A percentile compares a stretch with the other conserved stretches of the same genome.
phyloP scores from a whole-genome alignment of 2,113 vertebrate species.

The Ptilonorhynchus violaceus region DNA sequence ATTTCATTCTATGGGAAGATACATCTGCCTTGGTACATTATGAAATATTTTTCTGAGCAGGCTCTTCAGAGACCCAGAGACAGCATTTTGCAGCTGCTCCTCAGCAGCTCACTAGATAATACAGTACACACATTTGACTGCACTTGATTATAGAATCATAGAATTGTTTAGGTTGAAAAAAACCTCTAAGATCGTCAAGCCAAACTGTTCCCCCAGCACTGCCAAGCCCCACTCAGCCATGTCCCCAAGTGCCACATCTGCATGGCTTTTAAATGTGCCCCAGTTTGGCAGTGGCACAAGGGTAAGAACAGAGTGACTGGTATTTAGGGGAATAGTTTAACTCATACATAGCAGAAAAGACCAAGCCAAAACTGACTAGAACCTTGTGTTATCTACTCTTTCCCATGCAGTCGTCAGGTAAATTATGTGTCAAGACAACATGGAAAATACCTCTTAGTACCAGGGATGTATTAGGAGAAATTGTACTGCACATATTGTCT shows the following conservation, averaged over 20 bases:
- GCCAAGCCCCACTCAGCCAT: background rate
- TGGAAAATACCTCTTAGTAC: background rate
- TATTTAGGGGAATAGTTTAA: background rate
- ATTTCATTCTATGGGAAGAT: background rate
- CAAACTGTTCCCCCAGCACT: background rate
- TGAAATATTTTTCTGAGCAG: background rate
- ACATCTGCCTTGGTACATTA: background rate
- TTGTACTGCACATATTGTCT: background rate
- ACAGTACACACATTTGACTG: background rate
- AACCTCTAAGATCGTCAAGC: background rate
- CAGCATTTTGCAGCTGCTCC: background rate
- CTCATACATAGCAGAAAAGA: background rate
- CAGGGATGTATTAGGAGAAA: background rate
- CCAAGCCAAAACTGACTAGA: background rate
- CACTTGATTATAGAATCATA: background rate
- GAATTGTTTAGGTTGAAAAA: background rate
- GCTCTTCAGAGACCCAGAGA: background rate
- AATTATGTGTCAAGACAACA: background rate
- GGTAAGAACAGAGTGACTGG: background rate
- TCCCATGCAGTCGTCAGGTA: background rate
- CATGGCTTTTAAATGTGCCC: background rate
- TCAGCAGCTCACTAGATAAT: background rate
- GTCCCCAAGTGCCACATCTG: background rate
- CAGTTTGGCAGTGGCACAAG: background rate
- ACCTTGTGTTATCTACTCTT: background rate